Evolutionary conservation across 2,113 vertebrate species (phyloP).

Genomic region (Epinephelus fuscoguttatus): DNA sequence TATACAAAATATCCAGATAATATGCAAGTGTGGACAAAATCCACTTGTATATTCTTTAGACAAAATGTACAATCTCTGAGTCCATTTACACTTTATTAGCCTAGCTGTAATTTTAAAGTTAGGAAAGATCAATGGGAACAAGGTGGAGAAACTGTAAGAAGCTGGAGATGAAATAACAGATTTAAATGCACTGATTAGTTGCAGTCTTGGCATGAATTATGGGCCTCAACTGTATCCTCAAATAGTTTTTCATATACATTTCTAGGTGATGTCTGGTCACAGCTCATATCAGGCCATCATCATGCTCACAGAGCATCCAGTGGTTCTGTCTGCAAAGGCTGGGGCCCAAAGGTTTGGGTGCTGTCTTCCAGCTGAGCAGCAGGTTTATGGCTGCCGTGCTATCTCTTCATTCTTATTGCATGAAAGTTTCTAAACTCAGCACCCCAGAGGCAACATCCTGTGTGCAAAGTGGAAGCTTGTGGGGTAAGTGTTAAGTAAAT

Average conservation of each 20-base stretch:
- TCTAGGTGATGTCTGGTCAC: not conserved
- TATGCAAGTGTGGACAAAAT: not conserved
- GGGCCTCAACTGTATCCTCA: not conserved
- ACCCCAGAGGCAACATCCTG: not conserved
- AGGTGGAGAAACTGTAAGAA: not conserved
- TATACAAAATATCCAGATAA: not conserved
- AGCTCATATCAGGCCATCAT: not conserved
- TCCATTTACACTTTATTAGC: not conserved
- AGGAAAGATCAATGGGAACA: too few relatives aligned
- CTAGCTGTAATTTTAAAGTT: not conserved
- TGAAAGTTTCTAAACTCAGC: not conserved
- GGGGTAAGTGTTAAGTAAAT: not conserved
- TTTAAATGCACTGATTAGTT: not conserved
- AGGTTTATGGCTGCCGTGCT: too few relatives aligned
- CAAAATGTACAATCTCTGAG: not conserved
- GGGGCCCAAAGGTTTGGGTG: not conserved
- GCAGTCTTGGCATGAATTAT: not conserved
- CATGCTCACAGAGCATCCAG: not conserved
- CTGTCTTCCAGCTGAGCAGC: not conserved
- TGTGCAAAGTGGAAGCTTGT: conserved; percentile 2
- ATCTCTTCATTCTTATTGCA: not conserved
- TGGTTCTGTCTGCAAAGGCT: not conserved
- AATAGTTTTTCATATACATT: not conserved
- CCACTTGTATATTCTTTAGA: not conserved
- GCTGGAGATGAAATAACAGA: not conserved